phyloP scores from a whole-genome alignment of 2,888 invertebrate species.

The Prosapia bicincta region DNA sequence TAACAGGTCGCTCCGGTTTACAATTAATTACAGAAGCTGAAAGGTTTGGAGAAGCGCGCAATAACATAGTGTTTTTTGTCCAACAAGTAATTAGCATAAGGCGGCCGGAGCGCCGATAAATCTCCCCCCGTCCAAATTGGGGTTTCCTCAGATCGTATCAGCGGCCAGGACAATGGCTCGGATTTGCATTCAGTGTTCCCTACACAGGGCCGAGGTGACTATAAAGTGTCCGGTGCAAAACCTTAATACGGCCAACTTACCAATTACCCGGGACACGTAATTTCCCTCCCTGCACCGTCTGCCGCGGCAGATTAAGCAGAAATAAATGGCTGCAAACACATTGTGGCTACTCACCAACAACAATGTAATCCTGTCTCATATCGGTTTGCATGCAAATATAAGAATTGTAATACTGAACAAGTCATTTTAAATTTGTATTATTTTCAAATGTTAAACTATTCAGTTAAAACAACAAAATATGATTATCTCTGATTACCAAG shows the following conservation, averaged over 20 bases:
- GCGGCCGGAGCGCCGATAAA: neutral
- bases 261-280: neutral
- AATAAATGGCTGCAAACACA: too few relatives aligned
- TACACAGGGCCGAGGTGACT: neutral
- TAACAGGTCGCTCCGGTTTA: neutral
- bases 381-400: too few relatives aligned
- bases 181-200: neutral
- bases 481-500: too few relatives aligned
- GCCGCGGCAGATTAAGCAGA: too few relatives aligned
- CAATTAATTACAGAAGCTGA: neutral
- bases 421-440: too few relatives aligned
- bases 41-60: neutral
- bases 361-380: too few relatives aligned
- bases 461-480: too few relatives aligned
- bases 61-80: neutral
- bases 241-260: neutral
- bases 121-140: neutral
- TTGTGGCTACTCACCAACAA: too few relatives aligned
- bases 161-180: neutral
- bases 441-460: too few relatives aligned
- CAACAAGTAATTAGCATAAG: neutral
- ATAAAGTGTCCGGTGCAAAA: neutral
- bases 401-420: too few relatives aligned
- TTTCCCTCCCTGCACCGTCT: too few relatives aligned
- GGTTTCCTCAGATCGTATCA: neutral